Percentiles rank a stretch among this genome's conserved stretches.
These are phyloP conservation scores for Psophia crepitans DNA, from an alignment of 2,113 vertebrate species.

Conservation along the genomic window DNA sequence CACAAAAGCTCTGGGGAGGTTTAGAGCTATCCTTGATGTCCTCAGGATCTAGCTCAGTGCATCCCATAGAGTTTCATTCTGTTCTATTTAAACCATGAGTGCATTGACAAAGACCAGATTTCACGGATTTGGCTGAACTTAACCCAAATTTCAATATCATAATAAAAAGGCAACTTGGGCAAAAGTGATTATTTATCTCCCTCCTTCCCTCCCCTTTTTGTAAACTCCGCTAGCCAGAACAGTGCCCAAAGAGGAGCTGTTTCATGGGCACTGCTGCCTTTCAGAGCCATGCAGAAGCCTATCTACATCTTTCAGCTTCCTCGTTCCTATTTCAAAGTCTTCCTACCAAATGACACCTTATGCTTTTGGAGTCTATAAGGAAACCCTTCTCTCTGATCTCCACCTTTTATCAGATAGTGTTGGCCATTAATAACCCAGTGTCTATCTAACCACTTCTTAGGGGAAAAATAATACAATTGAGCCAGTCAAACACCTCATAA, in stretches of 20 bases:
- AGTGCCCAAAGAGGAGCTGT: not conserved
- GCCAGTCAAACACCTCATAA: not conserved
- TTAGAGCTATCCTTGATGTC: not conserved
- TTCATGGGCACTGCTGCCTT: not conserved
- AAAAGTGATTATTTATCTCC: not conserved
- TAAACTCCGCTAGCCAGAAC: not conserved
- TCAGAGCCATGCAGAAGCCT: not conserved
- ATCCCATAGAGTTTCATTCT: not conserved
- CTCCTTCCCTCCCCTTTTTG: not conserved
- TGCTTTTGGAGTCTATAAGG: not conserved
- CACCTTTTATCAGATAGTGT: not conserved
- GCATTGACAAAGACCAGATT: not conserved
- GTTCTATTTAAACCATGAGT: not conserved
- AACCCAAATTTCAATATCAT: not conserved
- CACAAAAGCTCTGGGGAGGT: not conserved
- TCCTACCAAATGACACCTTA: not conserved
- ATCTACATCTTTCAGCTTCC: not conserved
- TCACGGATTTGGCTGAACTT: not conserved
- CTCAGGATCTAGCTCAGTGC: not conserved
- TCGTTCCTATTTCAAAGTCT: not conserved
- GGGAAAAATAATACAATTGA: not conserved
- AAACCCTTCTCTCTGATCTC: not conserved
- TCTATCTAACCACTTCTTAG: not conserved
- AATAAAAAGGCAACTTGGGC: not conserved
- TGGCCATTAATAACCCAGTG: not conserved